Conservation (phyloP, 1,140 invertebrate species). For the Scaptodrosophila lebanonensis region DNA sequence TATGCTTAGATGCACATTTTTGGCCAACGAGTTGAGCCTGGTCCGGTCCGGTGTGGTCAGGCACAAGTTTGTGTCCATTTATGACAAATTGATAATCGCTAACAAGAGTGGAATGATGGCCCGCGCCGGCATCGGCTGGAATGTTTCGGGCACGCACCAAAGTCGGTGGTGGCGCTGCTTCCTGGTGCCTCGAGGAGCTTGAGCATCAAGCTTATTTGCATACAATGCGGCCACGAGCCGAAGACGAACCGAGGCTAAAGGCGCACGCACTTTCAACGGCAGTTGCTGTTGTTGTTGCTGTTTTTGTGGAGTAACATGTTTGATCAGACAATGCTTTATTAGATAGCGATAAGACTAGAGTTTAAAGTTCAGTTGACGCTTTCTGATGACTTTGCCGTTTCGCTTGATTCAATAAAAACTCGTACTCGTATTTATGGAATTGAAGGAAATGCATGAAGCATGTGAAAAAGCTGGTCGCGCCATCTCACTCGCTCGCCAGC, state of each 20-base stretch:
- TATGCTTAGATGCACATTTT: constrained; percentile 40
- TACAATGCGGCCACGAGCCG: constrained; percentile 43
- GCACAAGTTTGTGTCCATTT: constrained; percentile 54
- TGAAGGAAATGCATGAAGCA: too few relatives aligned
- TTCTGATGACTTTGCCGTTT: too few relatives aligned
- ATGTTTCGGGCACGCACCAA: constrained; percentile 63
- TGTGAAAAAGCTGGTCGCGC: constrained; percentile 1
- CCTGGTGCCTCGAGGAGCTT: constrained; percentile 1
- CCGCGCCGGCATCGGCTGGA: not conserved
- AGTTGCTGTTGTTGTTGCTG: too few relatives aligned
- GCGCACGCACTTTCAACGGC: constrained; percentile 38
- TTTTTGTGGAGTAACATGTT: too few relatives aligned
- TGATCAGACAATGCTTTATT: too few relatives aligned
- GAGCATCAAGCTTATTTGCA: constrained; percentile 53
- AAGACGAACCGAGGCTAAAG: constrained; percentile 12
- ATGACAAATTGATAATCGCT: constrained; percentile 75
- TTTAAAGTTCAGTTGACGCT: too few relatives aligned
- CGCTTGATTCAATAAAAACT: too few relatives aligned
- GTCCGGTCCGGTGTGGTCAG: constrained; percentile 8
- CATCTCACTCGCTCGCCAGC: constrained; percentile 4
- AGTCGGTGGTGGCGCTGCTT: constrained; percentile 13
- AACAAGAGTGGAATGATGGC: constrained; percentile 32
- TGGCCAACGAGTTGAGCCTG: constrained; percentile 32
- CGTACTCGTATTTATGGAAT: too few relatives aligned
- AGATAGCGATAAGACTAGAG: too few relatives aligned